Conservation (phyloP, 1,140 invertebrate genomes). For the Chymomyza costata region DNA sequence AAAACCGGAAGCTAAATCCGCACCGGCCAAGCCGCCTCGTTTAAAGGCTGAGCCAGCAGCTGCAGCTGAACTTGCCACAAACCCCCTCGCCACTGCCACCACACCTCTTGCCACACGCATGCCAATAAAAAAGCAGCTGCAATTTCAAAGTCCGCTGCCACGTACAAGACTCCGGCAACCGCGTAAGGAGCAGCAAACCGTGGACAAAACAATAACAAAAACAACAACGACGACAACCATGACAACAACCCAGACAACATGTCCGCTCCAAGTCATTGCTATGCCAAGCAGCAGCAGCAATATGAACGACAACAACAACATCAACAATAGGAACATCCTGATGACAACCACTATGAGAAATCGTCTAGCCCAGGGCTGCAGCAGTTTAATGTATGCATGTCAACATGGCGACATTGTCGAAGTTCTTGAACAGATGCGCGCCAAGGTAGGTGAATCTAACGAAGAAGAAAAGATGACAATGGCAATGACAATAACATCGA, state of each 20-base stretch:
- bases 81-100: too few species aligned
- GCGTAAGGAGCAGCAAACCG: not conserved
- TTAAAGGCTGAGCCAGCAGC: conserved; percentile 32
- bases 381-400: conserved; percentile 92
- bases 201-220: not conserved
- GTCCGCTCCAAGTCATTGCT: conserved; percentile 1
- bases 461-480: too few species aligned
- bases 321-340: not conserved
- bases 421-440: conserved; percentile 76
- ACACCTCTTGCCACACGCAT: not conserved
- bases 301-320: conserved; percentile 4
- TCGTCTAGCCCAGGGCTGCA: conserved; percentile 78
- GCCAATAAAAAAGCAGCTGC: conserved; percentile 55
- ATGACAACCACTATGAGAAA: conserved; percentile 34
- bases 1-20: conserved; percentile 36
- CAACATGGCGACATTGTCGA: conserved; percentile 83
- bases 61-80: conserved; percentile 4
- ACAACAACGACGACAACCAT: not conserved
- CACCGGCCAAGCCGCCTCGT: conserved; percentile 54
- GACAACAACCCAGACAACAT: not conserved
- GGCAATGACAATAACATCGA: too few species aligned
- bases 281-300: conserved; percentile 12
- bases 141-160: conserved; percentile 64
- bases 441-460: conserved; percentile 66
- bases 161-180: conserved; percentile 39